phyloP scores from a whole-genome alignment of 2,797 vertebrate genomes.

The Anguilla pacifica region DNA sequence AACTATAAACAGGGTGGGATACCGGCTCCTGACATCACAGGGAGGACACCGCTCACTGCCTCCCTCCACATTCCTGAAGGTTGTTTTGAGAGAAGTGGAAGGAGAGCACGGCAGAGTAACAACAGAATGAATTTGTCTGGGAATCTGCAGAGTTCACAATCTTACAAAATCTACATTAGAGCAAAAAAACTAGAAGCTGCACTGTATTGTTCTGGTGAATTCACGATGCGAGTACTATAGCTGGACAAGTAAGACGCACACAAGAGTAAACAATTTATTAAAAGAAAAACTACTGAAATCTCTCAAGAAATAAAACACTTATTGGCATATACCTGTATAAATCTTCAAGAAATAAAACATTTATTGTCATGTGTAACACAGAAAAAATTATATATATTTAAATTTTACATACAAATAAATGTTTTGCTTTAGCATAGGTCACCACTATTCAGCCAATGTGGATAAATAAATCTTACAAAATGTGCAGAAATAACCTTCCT shows the following conservation, averaged over 20 bases:
- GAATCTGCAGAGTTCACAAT: background rate
- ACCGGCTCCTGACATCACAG: no score
- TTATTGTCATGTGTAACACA: constrained; percentile 7
- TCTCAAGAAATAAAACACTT: constrained; percentile 9
- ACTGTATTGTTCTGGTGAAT: background rate
- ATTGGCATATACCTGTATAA: background rate
- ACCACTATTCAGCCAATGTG: background rate
- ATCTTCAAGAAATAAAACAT: constrained; percentile 28
- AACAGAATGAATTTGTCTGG: background rate
- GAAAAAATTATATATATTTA: background rate
- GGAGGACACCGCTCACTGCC: no score
- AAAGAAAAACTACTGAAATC: no score
- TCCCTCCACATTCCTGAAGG: no score
- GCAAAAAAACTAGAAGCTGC: background rate
- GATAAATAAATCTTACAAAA: background rate
- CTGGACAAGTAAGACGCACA: background rate
- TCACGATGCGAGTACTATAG: background rate
- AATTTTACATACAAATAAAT: constrained; percentile 7
- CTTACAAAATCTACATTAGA: background rate
- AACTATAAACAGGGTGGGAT: no score
- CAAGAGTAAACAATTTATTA: background rate
- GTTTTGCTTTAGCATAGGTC: background rate
- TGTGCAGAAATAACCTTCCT: background rate
- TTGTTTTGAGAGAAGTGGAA: background rate
- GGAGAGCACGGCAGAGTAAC: background rate